Percentiles rank a stretch among this genome's conserved stretches.
Conservation (phyloP, 92 coral and sea anemone genomes). For the Scolanthus callimorphus region DNA sequence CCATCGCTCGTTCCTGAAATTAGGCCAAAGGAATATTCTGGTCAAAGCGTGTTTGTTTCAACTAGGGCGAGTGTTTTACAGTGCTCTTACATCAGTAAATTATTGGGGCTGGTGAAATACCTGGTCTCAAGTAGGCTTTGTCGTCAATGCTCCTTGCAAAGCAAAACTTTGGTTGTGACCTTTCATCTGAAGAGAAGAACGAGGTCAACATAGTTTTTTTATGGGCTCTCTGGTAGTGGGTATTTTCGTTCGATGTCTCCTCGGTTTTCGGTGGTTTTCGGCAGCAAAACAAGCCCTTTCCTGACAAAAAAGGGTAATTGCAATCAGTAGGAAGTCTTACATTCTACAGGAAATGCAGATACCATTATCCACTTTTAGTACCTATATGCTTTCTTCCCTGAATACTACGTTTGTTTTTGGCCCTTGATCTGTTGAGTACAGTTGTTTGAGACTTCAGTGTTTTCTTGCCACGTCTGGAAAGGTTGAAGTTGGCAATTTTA, state of each 20-base stretch:
- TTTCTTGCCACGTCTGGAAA: background rate
- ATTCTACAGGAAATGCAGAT: no score
- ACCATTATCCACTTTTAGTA: conserved; percentile 6
- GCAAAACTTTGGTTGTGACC: conserved; percentile 8
- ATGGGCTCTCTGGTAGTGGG: conserved; percentile 61
- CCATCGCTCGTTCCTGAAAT: conserved; percentile 4
- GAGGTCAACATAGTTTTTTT: conserved; percentile 18
- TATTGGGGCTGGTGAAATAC: no score
- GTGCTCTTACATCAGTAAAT: background rate
- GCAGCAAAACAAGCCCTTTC: background rate
- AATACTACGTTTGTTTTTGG: conserved; percentile 14
- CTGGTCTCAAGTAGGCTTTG: conserved; percentile 54
- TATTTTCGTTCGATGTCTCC: conserved; percentile 35
- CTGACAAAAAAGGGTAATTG: background rate
- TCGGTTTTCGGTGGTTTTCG: conserved; percentile 41
- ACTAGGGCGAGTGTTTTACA: background rate
- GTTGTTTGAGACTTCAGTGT: conserved; percentile 1
- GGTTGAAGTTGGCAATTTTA: conserved; percentile 2
- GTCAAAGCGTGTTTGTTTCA: background rate
- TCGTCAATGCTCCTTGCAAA: conserved; percentile 51
- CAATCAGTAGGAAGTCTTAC: background rate
- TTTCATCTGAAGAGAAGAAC: conserved; percentile 19
- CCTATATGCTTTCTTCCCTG: conserved; percentile 23
- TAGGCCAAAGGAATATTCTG: no score
- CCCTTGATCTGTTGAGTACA: conserved; percentile 10